These are phyloP conservation scores for Artibeus jamaicensis DNA, from an alignment of 2,797 vertebrate species.

Conservation along the genomic window DNA sequence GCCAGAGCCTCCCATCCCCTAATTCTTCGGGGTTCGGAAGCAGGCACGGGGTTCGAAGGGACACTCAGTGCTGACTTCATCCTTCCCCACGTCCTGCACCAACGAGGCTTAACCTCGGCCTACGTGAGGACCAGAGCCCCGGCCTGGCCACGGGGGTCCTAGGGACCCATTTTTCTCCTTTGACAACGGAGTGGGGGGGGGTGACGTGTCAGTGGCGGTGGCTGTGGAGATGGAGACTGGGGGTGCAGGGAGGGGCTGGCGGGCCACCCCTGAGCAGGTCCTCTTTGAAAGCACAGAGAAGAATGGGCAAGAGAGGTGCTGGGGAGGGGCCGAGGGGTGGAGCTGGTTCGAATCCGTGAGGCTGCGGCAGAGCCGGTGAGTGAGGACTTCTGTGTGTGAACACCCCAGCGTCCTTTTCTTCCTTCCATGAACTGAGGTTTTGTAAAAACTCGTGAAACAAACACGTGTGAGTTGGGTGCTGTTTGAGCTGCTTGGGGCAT, in stretches of 20 bases:
- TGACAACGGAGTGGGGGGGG: not conserved
- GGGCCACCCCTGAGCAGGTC: not conserved
- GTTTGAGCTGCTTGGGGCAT: not conserved
- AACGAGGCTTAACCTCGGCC: constrained; percentile 77
- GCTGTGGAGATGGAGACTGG: not conserved
- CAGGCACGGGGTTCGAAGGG: constrained; percentile 72
- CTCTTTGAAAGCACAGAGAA: not conserved
- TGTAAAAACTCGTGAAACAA: not conserved
- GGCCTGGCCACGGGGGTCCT: constrained; percentile 19
- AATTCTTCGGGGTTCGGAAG: constrained; percentile 69
- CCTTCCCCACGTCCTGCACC: constrained; percentile 33
- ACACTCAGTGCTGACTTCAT: constrained; percentile 82
- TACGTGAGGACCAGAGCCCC: constrained; percentile 41
- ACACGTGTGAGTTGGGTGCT: not conserved
- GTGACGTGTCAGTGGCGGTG: accelerated
- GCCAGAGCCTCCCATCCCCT: constrained; percentile 68
- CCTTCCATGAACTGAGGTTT: not conserved
- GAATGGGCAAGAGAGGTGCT: not conserved
- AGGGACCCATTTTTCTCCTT: not conserved
- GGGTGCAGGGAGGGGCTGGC: not conserved
- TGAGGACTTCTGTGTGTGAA: not conserved
- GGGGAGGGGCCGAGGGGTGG: not conserved
- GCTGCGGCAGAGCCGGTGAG: accelerated
- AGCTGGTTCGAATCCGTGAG: accelerated
- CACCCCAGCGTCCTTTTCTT: not conserved